Evolutionary conservation across 1,140 invertebrate species (phyloP).

Genomic region (Drosophila varians): DNA sequence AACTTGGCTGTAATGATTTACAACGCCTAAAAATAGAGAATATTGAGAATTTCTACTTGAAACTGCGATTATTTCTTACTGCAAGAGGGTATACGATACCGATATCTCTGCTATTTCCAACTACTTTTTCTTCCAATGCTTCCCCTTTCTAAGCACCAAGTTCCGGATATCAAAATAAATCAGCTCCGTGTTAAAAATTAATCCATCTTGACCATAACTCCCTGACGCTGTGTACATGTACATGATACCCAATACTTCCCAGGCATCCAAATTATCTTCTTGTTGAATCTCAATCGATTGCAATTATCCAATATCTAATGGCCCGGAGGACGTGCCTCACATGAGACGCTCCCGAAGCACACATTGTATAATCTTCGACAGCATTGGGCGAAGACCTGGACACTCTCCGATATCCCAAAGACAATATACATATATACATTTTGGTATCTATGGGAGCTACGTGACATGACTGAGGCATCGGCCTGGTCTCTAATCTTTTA

Average conservation of each 20-base stretch:
- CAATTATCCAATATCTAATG: slow-evolving; percentile 10
- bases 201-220: no score
- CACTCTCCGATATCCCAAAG: slow-evolving; percentile 9
- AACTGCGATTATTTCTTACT: no score
- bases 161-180: no score
- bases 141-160: no score
- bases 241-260: neutral
- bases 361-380: slow-evolving; percentile 47
- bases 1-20: slow-evolving; percentile 1
- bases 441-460: slow-evolving; percentile 20
- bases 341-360: slow-evolving; percentile 52
- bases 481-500: slow-evolving; percentile 47
- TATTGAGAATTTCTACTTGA: no score
- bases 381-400: slow-evolving; percentile 17
- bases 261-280: no score
- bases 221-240: no score
- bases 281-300: neutral
- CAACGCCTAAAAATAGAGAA: no score
- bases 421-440: neutral
- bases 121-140: no score
- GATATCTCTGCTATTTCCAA: no score
- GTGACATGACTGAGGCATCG: slow-evolving; percentile 44
- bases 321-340: slow-evolving; percentile 35
- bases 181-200: no score
- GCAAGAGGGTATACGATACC: no score